Conservation (phyloP, 2,888 invertebrate species). For the Carabus problematicus region DNA sequence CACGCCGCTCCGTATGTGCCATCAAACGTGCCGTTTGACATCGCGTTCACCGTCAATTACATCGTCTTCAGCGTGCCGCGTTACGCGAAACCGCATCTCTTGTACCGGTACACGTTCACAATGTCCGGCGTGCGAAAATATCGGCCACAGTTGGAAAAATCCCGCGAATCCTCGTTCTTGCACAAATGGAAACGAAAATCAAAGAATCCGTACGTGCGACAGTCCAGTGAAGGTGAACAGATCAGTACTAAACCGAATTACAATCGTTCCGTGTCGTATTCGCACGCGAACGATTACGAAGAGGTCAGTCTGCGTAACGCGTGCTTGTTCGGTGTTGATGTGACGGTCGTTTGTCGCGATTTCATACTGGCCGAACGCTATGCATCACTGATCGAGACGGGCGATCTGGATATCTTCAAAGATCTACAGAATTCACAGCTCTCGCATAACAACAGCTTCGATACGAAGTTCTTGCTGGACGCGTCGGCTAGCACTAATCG, state of each 20-base stretch:
- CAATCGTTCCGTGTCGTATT: slow-evolving; percentile 12
- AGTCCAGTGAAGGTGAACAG: not conserved
- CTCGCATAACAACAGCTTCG: slow-evolving; percentile 19
- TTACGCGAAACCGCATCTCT: slow-evolving; percentile 57
- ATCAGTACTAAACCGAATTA: slow-evolving; percentile 22
- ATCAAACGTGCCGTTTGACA: slow-evolving; percentile 44
- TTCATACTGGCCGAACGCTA: slow-evolving; percentile 52
- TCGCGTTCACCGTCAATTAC: slow-evolving; percentile 53
- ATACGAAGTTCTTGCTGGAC: slow-evolving; percentile 30
- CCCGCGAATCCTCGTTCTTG: slow-evolving; percentile 38
- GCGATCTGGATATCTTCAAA: slow-evolving; percentile 28
- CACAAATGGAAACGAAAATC: slow-evolving; percentile 40
- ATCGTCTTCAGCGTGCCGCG: slow-evolving; percentile 57
- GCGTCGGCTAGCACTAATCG: slow-evolving; percentile 11
- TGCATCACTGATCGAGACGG: slow-evolving; percentile 47
- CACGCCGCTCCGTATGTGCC: slow-evolving; percentile 41
- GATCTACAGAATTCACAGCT: not conserved
- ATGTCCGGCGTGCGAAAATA: slow-evolving; percentile 57
- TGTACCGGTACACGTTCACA: slow-evolving; percentile 55
- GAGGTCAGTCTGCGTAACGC: slow-evolving; percentile 44
- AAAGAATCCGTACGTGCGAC: not conserved
- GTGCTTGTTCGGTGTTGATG: slow-evolving; percentile 42
- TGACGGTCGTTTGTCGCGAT: slow-evolving; percentile 49
- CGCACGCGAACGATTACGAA: slow-evolving; percentile 18
- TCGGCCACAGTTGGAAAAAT: slow-evolving; percentile 50